Evolutionary conservation across 2,888 invertebrate genomes (phyloP).

Genomic region (Sabatieria punctata): DNA sequence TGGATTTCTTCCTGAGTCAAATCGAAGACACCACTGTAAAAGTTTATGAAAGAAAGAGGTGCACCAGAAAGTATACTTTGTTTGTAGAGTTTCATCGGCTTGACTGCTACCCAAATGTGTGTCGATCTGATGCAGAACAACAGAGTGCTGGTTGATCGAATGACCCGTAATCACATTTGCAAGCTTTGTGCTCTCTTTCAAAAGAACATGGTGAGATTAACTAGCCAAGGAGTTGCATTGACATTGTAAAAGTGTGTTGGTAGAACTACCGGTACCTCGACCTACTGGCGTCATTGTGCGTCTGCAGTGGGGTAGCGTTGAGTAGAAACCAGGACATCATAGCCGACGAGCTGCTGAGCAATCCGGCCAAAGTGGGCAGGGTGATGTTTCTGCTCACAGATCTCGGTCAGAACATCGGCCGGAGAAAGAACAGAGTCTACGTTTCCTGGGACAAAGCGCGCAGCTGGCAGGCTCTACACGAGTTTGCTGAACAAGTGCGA

Average conservation of each 20-base stretch:
- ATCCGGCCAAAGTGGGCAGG: background rate
- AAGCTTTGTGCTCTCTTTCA: constrained; percentile 29
- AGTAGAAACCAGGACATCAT: constrained; percentile 33
- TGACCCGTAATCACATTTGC: constrained; percentile 29
- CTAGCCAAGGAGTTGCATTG: too few relatives aligned
- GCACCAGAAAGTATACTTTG: constrained; percentile 32
- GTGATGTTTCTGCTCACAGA: constrained; percentile 22
- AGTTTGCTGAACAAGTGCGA: background rate
- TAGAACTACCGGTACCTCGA: constrained; percentile 31
- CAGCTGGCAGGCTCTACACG: constrained; percentile 18
- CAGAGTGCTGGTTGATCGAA: constrained; percentile 32
- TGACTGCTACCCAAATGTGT: constrained; percentile 33
- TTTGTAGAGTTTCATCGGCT: constrained; percentile 30
- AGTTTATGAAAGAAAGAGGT: too few relatives aligned
- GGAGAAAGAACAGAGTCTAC: constrained; percentile 26
- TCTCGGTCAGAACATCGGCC: constrained; percentile 31
- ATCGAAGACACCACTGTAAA: constrained; percentile 23
- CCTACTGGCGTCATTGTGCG: constrained; percentile 30
- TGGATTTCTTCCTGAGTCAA: constrained; percentile 35
- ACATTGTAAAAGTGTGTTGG: constrained; percentile 1
- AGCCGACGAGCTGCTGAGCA: constrained; percentile 21
- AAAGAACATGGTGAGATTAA: constrained; percentile 26
- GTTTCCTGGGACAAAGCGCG: constrained; percentile 27
- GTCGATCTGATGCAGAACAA: constrained; percentile 33
- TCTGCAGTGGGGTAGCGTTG: constrained; percentile 33